Evolutionary conservation across 1,140 invertebrate genomes (phyloP), one percentile per base, ranked within the genome.

Genomic region (Brachystomella parvula): DNA sequence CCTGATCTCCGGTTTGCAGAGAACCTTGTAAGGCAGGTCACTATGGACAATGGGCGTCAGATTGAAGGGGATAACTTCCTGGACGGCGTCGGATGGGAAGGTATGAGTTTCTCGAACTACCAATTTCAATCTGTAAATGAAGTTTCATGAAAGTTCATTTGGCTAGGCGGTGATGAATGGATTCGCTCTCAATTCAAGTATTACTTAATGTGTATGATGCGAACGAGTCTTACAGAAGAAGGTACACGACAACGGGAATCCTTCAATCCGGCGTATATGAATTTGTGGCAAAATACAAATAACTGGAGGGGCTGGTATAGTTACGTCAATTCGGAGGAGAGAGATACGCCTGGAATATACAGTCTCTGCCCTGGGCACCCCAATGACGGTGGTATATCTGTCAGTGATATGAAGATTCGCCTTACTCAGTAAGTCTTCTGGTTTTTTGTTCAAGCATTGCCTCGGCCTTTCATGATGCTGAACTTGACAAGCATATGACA

Each of bases 1-100:
- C 94, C 96, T 75, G 96, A 98, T 79, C 80, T 98, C 15, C 82
- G 96, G 76, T 98, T 97, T 81, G 92, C 92, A 47, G 94, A 98
- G 77, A 92, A 90, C 76, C 81, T 98, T 31, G 86, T 96, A 3
- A 86, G 91, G 64, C 88, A 92, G 77, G 93, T 94, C 0, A 82
- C 86, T 21, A 83, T 87, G 64, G 86, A 89, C 17, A 85, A 86
- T 70, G 53, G 58, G 28, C 53, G 64, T 26, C 29, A 62, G n/a
- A 61, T 53, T 2, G 71, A 72, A 3, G 61, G 56, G 44, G 89
- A 92, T 78, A 84, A 85, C 32, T 88, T 86, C 75, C 74, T 89
- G 57, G 87, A 89, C 75, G 87, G 87, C 0, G 87, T 90, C 57
- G 87, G 85, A 33, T 93, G 89, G 88, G 90, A 94, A 80, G 93